Base-by-base conservation (phyloP, 2,113 vertebrate genomes). In the Hiodon tergisus region DNA sequence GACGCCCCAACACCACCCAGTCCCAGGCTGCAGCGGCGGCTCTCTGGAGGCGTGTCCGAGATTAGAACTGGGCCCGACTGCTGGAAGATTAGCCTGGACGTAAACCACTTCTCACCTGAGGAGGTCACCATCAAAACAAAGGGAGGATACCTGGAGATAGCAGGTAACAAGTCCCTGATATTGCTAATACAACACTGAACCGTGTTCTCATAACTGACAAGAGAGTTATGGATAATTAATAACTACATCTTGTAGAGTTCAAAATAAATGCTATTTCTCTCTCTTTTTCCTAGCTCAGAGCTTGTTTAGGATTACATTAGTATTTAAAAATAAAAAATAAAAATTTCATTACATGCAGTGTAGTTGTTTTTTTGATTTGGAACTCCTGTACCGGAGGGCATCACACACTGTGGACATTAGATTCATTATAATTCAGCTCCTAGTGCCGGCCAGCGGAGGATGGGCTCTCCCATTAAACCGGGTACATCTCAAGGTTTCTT, bases 81-180 rank as follows among this genome's bases (percentile, higher is more conserved):
- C 78, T 90, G 89, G 90, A 90, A 82, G 77, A 81, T 91, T 6
- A 83, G 77, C 59, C 80, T 91, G 79, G 87, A 91, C 2, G 85
- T 89, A 52, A 90, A 86, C 71, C 88, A 87, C 72, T 90, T 90
- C 72, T 82, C 80, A 0, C 87, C 88, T 5, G 86, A 90, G 65
- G 89, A 91, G 73, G 85, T 91, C 61, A 81, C 84, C 3, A 79
- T 90, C 79, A 88, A 81, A n/a, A 87, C 83, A 11, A 89, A 88
- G 78, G 86, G 84, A 2, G 89, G 86, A 4, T 89, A 86, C 72
- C 53, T 91, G 78, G 87, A 86, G 54, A 89, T 91, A 83, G 81
- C 87, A 88, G 90, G 90, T 91, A 81, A 6, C 3, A 50, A n/a
- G 5, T 4, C 58, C 52, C 66, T 54, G 5, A 47, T 54, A 31